Conservation (phyloP, 2,888 invertebrate species). For the Clitarchus hookeri region DNA sequence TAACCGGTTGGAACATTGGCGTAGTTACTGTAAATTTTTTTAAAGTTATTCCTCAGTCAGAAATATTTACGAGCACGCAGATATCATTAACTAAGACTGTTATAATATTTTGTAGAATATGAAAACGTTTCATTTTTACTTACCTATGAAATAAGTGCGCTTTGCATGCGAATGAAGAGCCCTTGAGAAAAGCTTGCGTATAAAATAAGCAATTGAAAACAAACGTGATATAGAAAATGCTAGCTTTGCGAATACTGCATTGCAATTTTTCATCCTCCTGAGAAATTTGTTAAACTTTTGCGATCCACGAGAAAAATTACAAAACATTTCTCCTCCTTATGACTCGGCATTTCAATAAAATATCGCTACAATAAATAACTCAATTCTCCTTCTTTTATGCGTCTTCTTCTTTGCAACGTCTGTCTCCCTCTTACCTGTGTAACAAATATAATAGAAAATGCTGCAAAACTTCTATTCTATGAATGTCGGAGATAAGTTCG, state of each 20-base stretch:
- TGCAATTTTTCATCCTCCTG: not conserved
- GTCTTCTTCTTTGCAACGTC: not conserved
- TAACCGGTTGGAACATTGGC: too few species aligned
- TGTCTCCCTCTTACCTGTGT: not conserved
- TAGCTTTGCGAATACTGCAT: not conserved
- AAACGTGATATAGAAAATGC: not conserved
- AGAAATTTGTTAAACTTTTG: not conserved
- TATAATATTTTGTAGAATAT: too few species aligned
- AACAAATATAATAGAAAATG: not conserved
- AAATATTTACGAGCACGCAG: too few species aligned
- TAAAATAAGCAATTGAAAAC: not conserved
- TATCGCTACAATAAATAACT: constrained; percentile 8
- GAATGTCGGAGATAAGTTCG: not conserved
- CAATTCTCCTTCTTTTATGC: not conserved
- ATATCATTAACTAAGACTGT: too few species aligned
- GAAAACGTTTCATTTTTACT: not conserved
- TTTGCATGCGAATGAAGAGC: not conserved
- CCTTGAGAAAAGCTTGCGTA: not conserved
- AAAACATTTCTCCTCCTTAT: not conserved
- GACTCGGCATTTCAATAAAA: constrained; percentile 9
- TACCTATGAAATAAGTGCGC: not conserved
- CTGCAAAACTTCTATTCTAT: not conserved
- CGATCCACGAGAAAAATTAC: constrained; percentile 14
- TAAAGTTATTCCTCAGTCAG: too few species aligned
- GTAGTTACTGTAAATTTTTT: too few species aligned